Evolutionary conservation across 2,888 invertebrate species (phyloP).

Genomic region (Drosophila eohydei): DNA sequence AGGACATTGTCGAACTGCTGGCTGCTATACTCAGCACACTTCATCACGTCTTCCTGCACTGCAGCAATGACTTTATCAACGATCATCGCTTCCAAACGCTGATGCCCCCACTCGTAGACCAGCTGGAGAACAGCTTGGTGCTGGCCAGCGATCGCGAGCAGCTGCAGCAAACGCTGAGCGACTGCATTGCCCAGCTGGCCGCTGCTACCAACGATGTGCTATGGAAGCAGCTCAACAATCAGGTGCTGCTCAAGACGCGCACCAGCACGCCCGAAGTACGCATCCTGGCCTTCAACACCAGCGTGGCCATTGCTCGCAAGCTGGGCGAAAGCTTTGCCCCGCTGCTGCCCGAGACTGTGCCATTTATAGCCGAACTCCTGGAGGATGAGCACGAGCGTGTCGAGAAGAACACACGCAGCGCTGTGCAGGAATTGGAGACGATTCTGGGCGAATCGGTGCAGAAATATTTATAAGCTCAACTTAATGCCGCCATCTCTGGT

Average conservation of each 20-base stretch:
- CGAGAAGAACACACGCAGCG: slow-evolving; percentile 91
- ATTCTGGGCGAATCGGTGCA: slow-evolving; percentile 95
- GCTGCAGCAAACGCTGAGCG: slow-evolving; percentile 88
- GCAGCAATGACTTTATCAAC: slow-evolving; percentile 93
- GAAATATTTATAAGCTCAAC: slow-evolving; percentile 89
- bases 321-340: slow-evolving; percentile 95
- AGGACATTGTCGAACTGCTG: slow-evolving; percentile 84
- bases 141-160: slow-evolving; percentile 85
- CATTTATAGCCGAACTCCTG: slow-evolving; percentile 95
- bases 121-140: slow-evolving; percentile 90
- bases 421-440: slow-evolving; percentile 93
- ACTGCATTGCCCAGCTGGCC: slow-evolving; percentile 93
- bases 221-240: slow-evolving; percentile 96
- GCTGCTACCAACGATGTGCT: slow-evolving; percentile 93
- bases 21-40: slow-evolving; percentile 91
- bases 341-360: slow-evolving; percentile 95
- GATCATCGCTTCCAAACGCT: slow-evolving; percentile 93
- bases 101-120: slow-evolving; percentile 95
- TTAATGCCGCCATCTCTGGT: not conserved
- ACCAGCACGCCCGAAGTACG: slow-evolving; percentile 91
- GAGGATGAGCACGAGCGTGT: slow-evolving; percentile 95
- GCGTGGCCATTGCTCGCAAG: slow-evolving; percentile 92
- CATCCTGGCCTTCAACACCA: slow-evolving; percentile 89
- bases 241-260: slow-evolving; percentile 94
- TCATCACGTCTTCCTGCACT: slow-evolving; percentile 91